A percentile compares a stretch with the other conserved stretches of the same genome.
Conservation (phyloP, 2,888 invertebrate species). For the Odontocerum albicorne region DNA sequence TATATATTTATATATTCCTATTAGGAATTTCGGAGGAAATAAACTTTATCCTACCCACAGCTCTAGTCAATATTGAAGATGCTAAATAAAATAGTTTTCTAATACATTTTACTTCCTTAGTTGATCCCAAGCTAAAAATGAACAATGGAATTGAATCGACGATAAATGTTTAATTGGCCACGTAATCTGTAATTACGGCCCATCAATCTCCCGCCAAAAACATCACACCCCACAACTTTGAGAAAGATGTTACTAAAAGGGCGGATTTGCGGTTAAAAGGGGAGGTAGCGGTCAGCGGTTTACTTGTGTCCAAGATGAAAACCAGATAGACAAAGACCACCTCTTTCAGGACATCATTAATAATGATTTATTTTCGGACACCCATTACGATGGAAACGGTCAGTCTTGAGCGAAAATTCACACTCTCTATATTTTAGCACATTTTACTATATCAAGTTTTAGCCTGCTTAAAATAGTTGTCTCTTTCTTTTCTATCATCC, state of each 20-base stretch:
- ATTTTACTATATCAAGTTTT: neutral
- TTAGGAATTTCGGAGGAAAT: no score
- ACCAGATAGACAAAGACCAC: slow-evolving; percentile 33
- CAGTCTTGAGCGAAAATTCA: slow-evolving; percentile 23
- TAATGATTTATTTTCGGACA: slow-evolving; percentile 37
- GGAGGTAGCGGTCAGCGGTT: slow-evolving; percentile 20
- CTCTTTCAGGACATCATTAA: slow-evolving; percentile 35
- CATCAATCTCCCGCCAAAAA: slow-evolving; percentile 5
- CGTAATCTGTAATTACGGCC: slow-evolving; percentile 17
- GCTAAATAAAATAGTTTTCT: no score
- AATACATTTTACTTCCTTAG: no score
- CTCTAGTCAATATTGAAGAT: no score
- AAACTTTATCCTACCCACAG: no score
- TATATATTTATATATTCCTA: no score
- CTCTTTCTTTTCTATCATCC: neutral
- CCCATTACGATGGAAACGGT: slow-evolving; percentile 35
- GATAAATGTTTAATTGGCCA: slow-evolving; percentile 16
- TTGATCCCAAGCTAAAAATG: no score
- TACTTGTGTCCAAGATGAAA: slow-evolving; percentile 33
- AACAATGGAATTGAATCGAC: slow-evolving; percentile 4
- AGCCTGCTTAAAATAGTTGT: neutral
- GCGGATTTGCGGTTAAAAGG: neutral
- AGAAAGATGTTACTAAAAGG: slow-evolving; percentile 5
- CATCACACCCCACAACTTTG: slow-evolving; percentile 7
- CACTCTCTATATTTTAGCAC: no score